Evolutionary conservation across 2,113 vertebrate species (phyloP).

Genomic region (Prolemur simus): DNA sequence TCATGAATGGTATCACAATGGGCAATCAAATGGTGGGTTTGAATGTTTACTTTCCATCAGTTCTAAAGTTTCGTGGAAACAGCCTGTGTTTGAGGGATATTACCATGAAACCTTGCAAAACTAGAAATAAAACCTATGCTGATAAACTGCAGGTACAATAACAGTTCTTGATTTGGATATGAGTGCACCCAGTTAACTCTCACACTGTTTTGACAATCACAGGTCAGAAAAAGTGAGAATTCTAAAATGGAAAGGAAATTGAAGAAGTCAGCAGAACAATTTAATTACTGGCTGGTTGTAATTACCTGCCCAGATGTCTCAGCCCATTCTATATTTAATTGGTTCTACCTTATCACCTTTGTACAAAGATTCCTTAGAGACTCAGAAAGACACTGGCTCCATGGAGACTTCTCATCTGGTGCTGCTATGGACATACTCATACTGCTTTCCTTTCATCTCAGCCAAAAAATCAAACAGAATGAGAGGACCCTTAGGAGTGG

Average conservation of each 20-base stretch:
- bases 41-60: not conserved
- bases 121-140: not conserved
- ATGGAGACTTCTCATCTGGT: not conserved
- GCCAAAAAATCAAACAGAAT: not conserved
- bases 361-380: not conserved
- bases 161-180: not conserved
- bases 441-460: not conserved
- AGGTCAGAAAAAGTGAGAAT: constrained; percentile 2
- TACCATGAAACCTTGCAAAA: not conserved
- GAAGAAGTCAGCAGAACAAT: not conserved
- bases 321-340: not conserved
- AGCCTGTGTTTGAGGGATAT: not conserved
- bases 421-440: not conserved
- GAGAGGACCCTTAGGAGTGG: no score
- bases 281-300: not conserved
- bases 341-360: not conserved
- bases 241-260: constrained; percentile 12
- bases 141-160: not conserved
- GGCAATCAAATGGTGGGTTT: not conserved
- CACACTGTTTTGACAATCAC: not conserved
- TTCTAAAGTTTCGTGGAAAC: not conserved
- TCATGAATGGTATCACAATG: not conserved
- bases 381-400: not conserved
- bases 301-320: not conserved
- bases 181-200: not conserved